Conservation (phyloP, 2,113 vertebrate genomes). For the Meles meles region DNA sequence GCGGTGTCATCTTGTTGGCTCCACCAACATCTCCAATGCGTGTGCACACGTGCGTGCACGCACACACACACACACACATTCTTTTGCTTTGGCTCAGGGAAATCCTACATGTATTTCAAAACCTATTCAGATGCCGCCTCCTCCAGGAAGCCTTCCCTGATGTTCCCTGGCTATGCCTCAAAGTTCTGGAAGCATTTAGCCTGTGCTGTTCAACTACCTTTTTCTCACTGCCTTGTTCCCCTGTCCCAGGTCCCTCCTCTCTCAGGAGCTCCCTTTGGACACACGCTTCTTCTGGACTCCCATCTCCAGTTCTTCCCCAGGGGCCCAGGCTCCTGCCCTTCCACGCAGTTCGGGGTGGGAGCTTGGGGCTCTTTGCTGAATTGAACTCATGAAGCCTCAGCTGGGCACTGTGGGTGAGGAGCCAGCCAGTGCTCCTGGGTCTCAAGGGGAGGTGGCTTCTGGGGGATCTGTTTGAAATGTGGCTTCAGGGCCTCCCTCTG, state of each 20-base stretch:
- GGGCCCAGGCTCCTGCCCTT: not conserved
- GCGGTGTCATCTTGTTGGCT: not conserved
- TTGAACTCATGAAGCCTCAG: not conserved
- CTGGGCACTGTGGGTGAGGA: not conserved
- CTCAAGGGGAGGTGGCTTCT: not conserved
- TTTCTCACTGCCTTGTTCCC: not conserved
- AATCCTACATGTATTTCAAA: not conserved
- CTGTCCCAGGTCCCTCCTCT: not conserved
- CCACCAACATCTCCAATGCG: not conserved
- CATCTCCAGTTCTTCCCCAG: not conserved
- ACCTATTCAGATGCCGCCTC: not conserved
- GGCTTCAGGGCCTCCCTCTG: not conserved
- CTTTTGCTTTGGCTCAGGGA: not conserved
- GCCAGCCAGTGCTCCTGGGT: not conserved
- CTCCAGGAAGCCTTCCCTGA: constrained; percentile 28
- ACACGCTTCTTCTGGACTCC: not conserved
- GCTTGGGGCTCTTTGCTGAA: not conserved
- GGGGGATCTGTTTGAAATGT: not conserved
- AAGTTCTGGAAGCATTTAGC: not conserved
- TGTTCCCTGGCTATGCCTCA: not conserved
- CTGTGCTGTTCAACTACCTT: not conserved
- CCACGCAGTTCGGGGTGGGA: not conserved
- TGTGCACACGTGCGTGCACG: too few relatives aligned
- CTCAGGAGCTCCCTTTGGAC: not conserved
- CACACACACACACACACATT: not conserved